Conservation (phyloP, 1,140 invertebrate genomes). For the Spodoptera litura region DNA sequence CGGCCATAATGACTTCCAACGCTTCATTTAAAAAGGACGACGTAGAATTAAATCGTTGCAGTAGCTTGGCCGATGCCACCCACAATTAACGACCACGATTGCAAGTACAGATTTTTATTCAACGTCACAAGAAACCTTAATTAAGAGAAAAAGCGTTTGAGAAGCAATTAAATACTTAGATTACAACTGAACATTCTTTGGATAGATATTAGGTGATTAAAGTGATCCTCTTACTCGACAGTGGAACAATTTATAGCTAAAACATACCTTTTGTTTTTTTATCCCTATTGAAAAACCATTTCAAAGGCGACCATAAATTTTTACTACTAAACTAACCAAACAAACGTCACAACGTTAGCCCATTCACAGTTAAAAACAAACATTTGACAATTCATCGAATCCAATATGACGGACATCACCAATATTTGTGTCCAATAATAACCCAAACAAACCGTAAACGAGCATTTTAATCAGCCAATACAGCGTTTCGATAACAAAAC, state of each 20-base stretch:
- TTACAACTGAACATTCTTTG: too few relatives aligned
- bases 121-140: neutral
- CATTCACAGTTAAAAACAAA: conserved; percentile 20
- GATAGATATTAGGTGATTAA: too few relatives aligned
- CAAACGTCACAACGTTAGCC: neutral
- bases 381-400: neutral
- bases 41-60: neutral
- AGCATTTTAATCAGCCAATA: conserved; percentile 40
- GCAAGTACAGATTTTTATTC: neutral
- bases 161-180: neutral
- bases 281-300: neutral
- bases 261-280: too few relatives aligned
- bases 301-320: neutral
- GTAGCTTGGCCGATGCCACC: neutral
- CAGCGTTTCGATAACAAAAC: conserved; percentile 27
- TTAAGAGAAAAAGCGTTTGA: neutral
- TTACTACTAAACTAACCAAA: neutral
- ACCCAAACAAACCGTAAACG: conserved; percentile 10
- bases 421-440: conserved; percentile 4
- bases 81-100: conserved; percentile 9
- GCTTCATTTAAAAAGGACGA: neutral
- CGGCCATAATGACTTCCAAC: neutral
- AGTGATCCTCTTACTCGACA: too few relatives aligned
- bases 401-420: conserved; percentile 1
- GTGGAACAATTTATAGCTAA: too few relatives aligned